phyloP scores from a whole-genome alignment of 2,113 vertebrate species.

The Bujurquina vittata region DNA sequence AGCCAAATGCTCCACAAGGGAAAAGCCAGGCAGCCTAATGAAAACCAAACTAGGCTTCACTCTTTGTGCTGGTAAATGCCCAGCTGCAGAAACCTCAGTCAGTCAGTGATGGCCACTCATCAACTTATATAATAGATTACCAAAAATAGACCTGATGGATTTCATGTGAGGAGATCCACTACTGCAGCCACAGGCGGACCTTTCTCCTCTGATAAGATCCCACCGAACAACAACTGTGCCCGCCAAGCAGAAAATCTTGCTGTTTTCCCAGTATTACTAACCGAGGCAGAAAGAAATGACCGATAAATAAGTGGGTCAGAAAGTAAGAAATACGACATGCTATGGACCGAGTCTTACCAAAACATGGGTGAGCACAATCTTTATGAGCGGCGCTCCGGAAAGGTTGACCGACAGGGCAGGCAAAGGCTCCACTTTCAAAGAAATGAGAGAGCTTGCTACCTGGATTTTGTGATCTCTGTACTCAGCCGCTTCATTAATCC shows the following conservation, averaged over 20 bases:
- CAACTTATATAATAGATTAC: slow-evolving; percentile 34
- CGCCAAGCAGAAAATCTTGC: slow-evolving; percentile 22
- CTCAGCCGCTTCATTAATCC: slow-evolving; percentile 84
- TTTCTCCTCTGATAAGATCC: slow-evolving; percentile 56
- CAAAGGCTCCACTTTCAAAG: slow-evolving; percentile 88
- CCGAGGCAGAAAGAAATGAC: neutral
- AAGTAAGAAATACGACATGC: neutral
- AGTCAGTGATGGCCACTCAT: slow-evolving; percentile 34
- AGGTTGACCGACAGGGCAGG: slow-evolving; percentile 86
- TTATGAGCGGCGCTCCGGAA: slow-evolving; percentile 87
- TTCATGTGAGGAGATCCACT: slow-evolving; percentile 24
- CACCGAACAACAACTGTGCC: slow-evolving; percentile 33
- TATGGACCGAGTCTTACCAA: slow-evolving; percentile 82
- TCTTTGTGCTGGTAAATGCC: slow-evolving; percentile 48
- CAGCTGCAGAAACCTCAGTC: slow-evolving; percentile 47
- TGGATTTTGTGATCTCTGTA: slow-evolving; percentile 84
- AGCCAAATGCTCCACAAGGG: slow-evolving; percentile 58
- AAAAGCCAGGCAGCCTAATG: slow-evolving; percentile 56
- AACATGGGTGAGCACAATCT: slow-evolving; percentile 86
- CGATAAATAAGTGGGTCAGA: slow-evolving; percentile 5
- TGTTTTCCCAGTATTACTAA: slow-evolving; percentile 20
- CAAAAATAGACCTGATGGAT: slow-evolving; percentile 55
- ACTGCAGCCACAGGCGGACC: neutral
- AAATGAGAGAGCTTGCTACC: slow-evolving; percentile 88
- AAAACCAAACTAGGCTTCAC: slow-evolving; percentile 67